These are phyloP conservation scores for Drosophila ercepeae DNA, from an alignment of 1,140 invertebrate genomes.

Conservation along the genomic window DNA sequence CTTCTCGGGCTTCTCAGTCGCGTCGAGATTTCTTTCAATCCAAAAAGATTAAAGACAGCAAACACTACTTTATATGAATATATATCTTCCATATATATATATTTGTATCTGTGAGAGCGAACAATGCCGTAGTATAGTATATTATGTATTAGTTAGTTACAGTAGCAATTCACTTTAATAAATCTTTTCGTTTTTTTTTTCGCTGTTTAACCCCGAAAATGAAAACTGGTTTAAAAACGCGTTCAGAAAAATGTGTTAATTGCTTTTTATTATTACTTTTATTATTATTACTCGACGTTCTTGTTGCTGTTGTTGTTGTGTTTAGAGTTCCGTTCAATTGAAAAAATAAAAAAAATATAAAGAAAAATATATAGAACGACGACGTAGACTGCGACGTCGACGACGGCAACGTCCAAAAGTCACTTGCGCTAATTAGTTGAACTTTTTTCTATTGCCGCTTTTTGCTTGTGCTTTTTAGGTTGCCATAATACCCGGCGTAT, in stretches of 20 bases:
- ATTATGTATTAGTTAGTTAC: slow-evolving; percentile 64
- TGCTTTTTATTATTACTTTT: slow-evolving; percentile 40
- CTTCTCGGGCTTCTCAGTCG: too few species aligned
- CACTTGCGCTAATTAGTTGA: slow-evolving; percentile 80
- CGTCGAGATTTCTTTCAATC: slow-evolving; percentile 76
- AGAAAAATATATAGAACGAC: slow-evolving; percentile 1
- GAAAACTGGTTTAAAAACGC: slow-evolving; percentile 60
- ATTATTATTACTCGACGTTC: slow-evolving; percentile 37
- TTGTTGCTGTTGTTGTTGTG: neutral
- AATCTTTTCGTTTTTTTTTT: slow-evolving; percentile 1
- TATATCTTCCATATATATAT: neutral
- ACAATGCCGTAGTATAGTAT: slow-evolving; percentile 62
- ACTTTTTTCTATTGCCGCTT: slow-evolving; percentile 52
- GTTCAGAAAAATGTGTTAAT: slow-evolving; percentile 69
- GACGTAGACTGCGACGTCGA: neutral
- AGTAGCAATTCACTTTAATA: slow-evolving; percentile 28
- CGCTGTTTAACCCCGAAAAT: slow-evolving; percentile 35
- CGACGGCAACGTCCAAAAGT: slow-evolving; percentile 65
- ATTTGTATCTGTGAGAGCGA: slow-evolving; percentile 10
- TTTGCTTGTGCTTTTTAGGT: slow-evolving; percentile 7
- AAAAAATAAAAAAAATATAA: neutral
- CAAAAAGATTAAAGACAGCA: slow-evolving; percentile 70
- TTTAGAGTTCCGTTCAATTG: slow-evolving; percentile 34
- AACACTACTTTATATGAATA: slow-evolving; percentile 11
- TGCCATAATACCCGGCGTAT: slow-evolving; percentile 28